phyloP scores from a whole-genome alignment of 2,797 vertebrate species.

The Enteromius fasciolatus region DNA sequence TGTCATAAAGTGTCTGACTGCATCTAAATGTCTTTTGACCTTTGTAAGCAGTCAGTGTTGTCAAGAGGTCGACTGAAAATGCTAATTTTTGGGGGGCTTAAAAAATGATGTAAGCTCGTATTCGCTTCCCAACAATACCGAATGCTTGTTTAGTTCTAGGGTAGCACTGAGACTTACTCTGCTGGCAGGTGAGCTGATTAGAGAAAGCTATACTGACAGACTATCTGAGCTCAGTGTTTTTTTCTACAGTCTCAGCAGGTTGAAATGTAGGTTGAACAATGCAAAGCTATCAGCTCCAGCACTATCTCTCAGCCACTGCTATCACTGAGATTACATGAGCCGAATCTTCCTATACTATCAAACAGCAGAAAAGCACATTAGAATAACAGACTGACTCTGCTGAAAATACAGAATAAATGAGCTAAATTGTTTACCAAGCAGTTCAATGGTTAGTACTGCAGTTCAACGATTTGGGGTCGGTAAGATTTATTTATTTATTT shows the following conservation, averaged over 20 bases:
- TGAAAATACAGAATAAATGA: background rate
- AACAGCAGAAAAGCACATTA: background rate
- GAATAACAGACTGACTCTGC: background rate
- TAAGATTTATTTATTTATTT: background rate
- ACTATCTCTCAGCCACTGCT: background rate
- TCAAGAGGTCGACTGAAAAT: conserved; percentile 33
- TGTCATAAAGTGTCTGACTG: conserved; percentile 47
- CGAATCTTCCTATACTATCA: background rate
- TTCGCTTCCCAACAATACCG: background rate
- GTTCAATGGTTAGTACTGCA: background rate
- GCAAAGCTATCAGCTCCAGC: background rate
- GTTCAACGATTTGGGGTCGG: background rate
- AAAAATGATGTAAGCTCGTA: background rate
- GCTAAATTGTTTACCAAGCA: background rate
- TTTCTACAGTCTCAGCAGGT: background rate
- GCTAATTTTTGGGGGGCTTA: background rate
- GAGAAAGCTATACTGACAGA: background rate
- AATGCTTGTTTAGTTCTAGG: background rate
- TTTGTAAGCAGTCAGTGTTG: conserved; percentile 40
- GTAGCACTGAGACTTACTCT: background rate
- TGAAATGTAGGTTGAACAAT: background rate
- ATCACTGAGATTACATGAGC: background rate
- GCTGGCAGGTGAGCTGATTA: conserved; percentile 1
- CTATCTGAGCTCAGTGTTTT: conserved; percentile 16
- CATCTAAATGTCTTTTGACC: conserved; percentile 53